Percentiles rank a stretch among this genome's conserved stretches.
These are phyloP conservation scores for Melanostoma mellinum DNA, from an alignment of 2,888 invertebrate genomes.

Conservation along the genomic window DNA sequence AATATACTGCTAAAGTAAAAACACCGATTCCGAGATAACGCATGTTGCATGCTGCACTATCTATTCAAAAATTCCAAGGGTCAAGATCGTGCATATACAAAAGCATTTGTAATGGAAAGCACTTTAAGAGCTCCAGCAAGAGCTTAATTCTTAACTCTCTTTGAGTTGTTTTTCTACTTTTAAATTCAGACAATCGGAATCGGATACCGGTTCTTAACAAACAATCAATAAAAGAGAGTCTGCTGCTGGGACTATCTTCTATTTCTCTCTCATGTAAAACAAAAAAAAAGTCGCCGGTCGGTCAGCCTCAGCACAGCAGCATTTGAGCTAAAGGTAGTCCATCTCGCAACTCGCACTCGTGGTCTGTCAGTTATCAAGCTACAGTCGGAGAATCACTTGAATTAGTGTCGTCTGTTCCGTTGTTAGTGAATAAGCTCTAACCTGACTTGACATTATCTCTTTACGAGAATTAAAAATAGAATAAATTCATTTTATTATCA, in stretches of 20 bases:
- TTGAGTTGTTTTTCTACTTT: too few relatives aligned
- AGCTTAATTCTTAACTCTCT: too few relatives aligned
- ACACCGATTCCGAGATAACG: too few relatives aligned
- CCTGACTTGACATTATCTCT: constrained; percentile 45
- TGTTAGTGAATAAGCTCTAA: constrained; percentile 25
- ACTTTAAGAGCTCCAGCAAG: too few relatives aligned
- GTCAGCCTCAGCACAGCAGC: not conserved
- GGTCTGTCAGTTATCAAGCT: constrained; percentile 46
- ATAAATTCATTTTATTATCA: constrained; percentile 8
- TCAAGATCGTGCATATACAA: too few relatives aligned
- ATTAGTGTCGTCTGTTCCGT: constrained; percentile 53
- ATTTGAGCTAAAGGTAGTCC: not conserved
- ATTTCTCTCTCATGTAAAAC: not conserved
- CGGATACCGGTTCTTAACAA: too few relatives aligned
- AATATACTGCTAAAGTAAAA: too few relatives aligned
- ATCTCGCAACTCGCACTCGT: not conserved
- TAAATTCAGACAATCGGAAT: too few relatives aligned
- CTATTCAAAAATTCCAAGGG: too few relatives aligned
- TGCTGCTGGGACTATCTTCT: not conserved
- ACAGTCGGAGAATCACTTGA: constrained; percentile 30
- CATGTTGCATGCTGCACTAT: too few relatives aligned
- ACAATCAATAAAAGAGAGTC: not conserved
- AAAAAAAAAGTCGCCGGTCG: not conserved
- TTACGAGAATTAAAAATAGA: constrained; percentile 13
- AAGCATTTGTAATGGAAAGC: too few relatives aligned